Evolutionary conservation across 2,797 vertebrate species (phyloP).

Genomic region (Lutjanus campechanus): DNA sequence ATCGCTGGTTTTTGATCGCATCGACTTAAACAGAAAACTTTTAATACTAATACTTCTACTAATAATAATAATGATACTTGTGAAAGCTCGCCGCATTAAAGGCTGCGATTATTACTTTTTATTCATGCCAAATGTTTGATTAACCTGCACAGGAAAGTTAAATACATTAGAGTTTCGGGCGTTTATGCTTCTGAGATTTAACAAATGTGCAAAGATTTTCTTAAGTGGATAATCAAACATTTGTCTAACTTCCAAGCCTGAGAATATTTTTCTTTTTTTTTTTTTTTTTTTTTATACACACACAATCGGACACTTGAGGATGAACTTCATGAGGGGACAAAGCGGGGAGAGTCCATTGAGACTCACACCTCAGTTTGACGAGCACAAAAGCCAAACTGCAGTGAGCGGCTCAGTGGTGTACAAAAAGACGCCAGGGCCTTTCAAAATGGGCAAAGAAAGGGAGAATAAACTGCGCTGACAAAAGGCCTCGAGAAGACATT

Average conservation of each 20-base stretch:
- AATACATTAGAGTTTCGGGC: not conserved
- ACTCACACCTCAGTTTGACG: conserved; percentile 96
- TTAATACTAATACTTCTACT: conserved; percentile 5
- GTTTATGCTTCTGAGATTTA: conserved; percentile 34
- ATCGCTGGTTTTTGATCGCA: not conserved
- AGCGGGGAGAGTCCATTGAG: conserved; percentile 98
- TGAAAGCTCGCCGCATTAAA: not conserved
- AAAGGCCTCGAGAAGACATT: conserved; percentile 97
- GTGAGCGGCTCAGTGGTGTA: conserved; percentile 94
- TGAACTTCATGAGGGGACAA: conserved; percentile 98
- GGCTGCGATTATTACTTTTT: not conserved
- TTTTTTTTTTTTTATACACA: no score
- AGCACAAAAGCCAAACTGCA: conserved; percentile 94
- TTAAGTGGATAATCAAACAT: conserved; percentile 98
- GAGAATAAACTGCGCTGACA: conserved; percentile 94
- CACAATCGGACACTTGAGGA: conserved; percentile 99
- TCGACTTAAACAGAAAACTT: not conserved
- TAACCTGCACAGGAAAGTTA: not conserved
- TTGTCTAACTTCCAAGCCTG: conserved; percentile 97
- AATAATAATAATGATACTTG: conserved; percentile 10
- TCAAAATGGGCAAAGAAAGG: conserved; percentile 97
- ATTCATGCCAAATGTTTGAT: not conserved
- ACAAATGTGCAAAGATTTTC: conserved; percentile 84
- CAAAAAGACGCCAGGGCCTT: conserved; percentile 96
- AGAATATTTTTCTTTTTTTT: conserved; percentile 85